Base-by-base conservation (phyloP, 2,113 vertebrate genomes). In the Kryptolebias marmoratus region DNA sequence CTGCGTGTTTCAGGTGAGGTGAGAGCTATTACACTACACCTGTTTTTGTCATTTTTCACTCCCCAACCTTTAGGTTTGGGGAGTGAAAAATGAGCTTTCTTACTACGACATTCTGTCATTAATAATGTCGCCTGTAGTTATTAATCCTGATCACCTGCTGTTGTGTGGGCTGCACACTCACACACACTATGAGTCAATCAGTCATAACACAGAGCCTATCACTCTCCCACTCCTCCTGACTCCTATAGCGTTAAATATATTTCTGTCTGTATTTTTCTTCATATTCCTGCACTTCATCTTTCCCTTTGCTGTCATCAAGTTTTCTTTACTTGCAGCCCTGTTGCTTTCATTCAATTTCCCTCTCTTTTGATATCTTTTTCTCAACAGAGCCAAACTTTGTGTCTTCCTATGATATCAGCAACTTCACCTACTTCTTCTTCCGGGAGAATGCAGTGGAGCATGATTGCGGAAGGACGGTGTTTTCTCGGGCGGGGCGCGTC, bases 361-460 rank as follows among this genome's bases (percentile, higher is more conserved):
- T 68, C 18, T 47, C 36, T 42, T 69, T 18, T 73, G 58, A 47
- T 44, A 28, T 64, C 14, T 81, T 13, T 56, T 56, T 36, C 56
- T 36, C 63, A 5, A 69, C 93, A 99, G 97, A 99, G 71, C 97
- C 97, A 18, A 99, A 98, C 93, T 99, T 99, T 36, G 97, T 99
- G 63, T 98, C 97, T 0, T 98, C 97, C 16, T 99, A 98, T 0
- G 97, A 98, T 75, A 98, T 98, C 5, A 96, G 95, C 45, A 98
- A 98, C 73, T 99, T 99, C 85, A 97, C 96, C 42, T 99, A 98
- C 89, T 98, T 98, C 91, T 98, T 98, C 86, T 99, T 99, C 89
- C 95, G 97, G 28, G 97, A 99, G 84, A 98, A 98, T 0, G 97
- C 97, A 0, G 96, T 98, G 85, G 97, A 99, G 80, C 97, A 99